Evolutionary conservation across 1,140 invertebrate species (phyloP).

Genomic region (Drosophila repletoides): DNA sequence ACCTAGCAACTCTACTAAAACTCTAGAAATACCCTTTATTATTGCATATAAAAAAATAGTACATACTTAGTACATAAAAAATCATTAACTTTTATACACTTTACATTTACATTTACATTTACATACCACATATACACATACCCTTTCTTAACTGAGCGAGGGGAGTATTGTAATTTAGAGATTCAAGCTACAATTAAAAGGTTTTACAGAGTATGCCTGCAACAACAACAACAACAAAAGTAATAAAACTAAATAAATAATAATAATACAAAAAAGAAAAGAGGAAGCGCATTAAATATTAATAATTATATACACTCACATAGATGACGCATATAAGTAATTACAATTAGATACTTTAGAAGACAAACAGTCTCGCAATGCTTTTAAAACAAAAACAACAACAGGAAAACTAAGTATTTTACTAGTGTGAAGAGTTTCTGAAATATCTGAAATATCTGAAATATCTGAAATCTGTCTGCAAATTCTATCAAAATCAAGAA

Average conservation of each 20-base stretch:
- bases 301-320: slow-evolving; percentile 50
- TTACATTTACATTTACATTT: slow-evolving; percentile 69
- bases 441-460: no score
- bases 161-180: slow-evolving; percentile 58
- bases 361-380: slow-evolving; percentile 67
- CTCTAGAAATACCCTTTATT: slow-evolving; percentile 60
- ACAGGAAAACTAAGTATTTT: slow-evolving; percentile 51
- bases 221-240: slow-evolving; percentile 21
- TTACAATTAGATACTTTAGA: slow-evolving; percentile 64
- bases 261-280: slow-evolving; percentile 22
- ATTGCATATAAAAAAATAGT: slow-evolving; percentile 45
- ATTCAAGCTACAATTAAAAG: slow-evolving; percentile 70
- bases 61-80: slow-evolving; percentile 36
- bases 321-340: slow-evolving; percentile 51
- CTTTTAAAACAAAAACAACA: slow-evolving; percentile 54
- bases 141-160: background rate
- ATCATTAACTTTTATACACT: slow-evolving; percentile 81
- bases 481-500: slow-evolving; percentile 20
- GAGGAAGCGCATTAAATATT: slow-evolving; percentile 36
- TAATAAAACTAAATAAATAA: slow-evolving; percentile 25
- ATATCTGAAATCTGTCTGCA: slow-evolving; percentile 61
- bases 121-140: slow-evolving; percentile 12
- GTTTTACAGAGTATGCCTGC: slow-evolving; percentile 72
- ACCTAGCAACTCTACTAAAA: slow-evolving; percentile 42
- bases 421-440: slow-evolving; percentile 46